A percentile compares a stretch with the other conserved stretches of the same genome.
phyloP scores from a whole-genome alignment of 1,140 invertebrate species.

The Apis laboriosa region DNA sequence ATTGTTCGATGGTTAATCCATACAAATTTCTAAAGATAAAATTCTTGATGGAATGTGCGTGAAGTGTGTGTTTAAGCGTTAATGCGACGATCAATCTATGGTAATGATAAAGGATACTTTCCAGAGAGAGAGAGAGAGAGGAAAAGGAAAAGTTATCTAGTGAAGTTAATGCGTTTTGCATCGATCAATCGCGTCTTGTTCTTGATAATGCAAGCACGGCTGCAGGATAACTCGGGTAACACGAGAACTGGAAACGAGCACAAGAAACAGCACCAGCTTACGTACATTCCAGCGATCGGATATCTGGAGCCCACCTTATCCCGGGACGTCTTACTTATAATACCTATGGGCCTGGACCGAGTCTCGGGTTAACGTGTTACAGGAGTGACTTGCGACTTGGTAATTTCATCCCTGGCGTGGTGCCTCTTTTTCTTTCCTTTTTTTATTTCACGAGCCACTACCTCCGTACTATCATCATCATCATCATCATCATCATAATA shows the following conservation, averaged over 20 bases:
- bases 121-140: too few relatives aligned
- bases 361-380: constrained; percentile 67
- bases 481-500: constrained; percentile 16
- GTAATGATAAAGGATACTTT: too few relatives aligned
- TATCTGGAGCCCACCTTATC: constrained; percentile 65
- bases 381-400: constrained; percentile 76
- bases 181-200: constrained; percentile 65
- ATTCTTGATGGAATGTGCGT: not conserved
- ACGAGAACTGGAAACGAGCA: constrained; percentile 56
- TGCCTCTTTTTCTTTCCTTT: constrained; percentile 63
- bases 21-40: too few relatives aligned
- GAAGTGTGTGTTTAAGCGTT: too few relatives aligned
- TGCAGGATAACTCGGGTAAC: constrained; percentile 59
- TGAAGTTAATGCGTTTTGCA: constrained; percentile 64
- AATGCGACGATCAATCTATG: too few relatives aligned
- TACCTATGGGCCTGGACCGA: constrained; percentile 52
- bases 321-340: constrained; percentile 69
- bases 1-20: not conserved
- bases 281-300: constrained; percentile 67
- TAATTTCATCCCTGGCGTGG: constrained; percentile 77
- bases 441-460: constrained; percentile 60
- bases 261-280: constrained; percentile 58
- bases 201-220: constrained; percentile 50
- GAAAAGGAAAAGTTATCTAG: constrained; percentile 14
- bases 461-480: constrained; percentile 37